These are phyloP conservation scores for Crypturellus undulatus DNA, from an alignment of 2,113 vertebrate genomes.

Conservation along the genomic window DNA sequence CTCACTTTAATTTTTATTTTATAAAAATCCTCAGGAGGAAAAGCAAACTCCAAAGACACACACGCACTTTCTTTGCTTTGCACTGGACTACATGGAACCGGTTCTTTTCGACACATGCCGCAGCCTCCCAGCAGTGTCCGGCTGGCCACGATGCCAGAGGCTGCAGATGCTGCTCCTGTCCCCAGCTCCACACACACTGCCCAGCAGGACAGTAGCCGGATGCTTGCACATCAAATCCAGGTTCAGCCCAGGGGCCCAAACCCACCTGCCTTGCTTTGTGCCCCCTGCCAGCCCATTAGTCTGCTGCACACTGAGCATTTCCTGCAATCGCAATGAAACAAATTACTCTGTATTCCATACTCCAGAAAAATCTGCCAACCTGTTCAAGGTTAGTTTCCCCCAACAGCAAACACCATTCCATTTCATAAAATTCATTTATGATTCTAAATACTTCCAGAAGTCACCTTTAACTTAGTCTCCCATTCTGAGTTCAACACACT, in stretches of 20 bases:
- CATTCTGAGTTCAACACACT: background rate
- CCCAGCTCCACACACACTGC: accelerated
- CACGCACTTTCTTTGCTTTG: background rate
- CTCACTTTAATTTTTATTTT: background rate
- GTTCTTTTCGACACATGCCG: background rate
- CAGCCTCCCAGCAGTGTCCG: too few species aligned
- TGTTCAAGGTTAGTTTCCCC: background rate
- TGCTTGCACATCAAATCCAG: background rate
- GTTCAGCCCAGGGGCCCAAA: background rate
- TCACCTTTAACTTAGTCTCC: background rate
- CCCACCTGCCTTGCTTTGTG: background rate
- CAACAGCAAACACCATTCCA: background rate
- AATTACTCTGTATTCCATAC: background rate
- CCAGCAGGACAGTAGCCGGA: background rate
- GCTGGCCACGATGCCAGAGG: background rate
- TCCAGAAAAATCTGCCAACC: background rate
- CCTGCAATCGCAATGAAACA: background rate
- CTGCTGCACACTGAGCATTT: background rate
- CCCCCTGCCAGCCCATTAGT: background rate
- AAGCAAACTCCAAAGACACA: background rate
- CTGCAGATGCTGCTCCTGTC: slow-evolving; percentile 1
- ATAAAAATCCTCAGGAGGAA: background rate
- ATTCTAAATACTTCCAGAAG: background rate
- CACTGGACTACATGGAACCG: background rate
- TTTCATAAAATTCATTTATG: background rate